Evolutionary conservation across 1,140 invertebrate species (phyloP).

Genomic region (Pseudobourletiella spinata): DNA sequence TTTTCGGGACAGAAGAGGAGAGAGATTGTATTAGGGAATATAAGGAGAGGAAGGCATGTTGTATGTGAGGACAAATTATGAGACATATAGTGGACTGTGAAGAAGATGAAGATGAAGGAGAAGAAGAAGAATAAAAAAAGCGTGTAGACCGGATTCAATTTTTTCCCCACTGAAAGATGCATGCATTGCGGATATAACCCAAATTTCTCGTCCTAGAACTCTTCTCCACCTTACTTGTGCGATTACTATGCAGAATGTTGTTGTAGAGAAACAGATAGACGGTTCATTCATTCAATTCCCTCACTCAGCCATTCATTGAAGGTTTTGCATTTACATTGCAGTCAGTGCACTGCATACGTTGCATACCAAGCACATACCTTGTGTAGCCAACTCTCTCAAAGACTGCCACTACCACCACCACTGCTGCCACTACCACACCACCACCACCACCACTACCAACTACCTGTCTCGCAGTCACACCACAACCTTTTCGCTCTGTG

Average conservation of each 20-base stretch:
- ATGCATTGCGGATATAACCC: constrained; percentile 33
- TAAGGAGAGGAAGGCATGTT: too few relatives aligned
- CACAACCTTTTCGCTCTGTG: background rate
- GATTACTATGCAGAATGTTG: background rate
- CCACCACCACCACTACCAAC: too few relatives aligned
- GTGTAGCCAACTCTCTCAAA: too few relatives aligned
- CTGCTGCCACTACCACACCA: too few relatives aligned
- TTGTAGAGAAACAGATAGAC: background rate
- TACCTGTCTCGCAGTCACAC: background rate
- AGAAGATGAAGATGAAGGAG: background rate
- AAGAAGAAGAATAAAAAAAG: constrained; percentile 5
- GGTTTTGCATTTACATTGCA: background rate
- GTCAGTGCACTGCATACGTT: background rate
- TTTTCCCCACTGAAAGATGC: constrained; percentile 14
- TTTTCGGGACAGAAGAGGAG: too few relatives aligned
- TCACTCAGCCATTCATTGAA: constrained; percentile 5
- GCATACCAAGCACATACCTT: background rate
- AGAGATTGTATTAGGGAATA: too few relatives aligned
- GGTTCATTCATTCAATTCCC: constrained; percentile 8
- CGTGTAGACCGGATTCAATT: constrained; percentile 29
- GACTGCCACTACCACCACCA: too few relatives aligned
- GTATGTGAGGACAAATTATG: too few relatives aligned
- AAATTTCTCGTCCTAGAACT: constrained; percentile 32
- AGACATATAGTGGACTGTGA: background rate
- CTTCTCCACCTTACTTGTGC: constrained; percentile 8